A percentile compares a stretch with the other conserved stretches of the same genome.
These are phyloP conservation scores for Podargus strigoides DNA, from an alignment of 2,797 vertebrate species.

Conservation along the genomic window DNA sequence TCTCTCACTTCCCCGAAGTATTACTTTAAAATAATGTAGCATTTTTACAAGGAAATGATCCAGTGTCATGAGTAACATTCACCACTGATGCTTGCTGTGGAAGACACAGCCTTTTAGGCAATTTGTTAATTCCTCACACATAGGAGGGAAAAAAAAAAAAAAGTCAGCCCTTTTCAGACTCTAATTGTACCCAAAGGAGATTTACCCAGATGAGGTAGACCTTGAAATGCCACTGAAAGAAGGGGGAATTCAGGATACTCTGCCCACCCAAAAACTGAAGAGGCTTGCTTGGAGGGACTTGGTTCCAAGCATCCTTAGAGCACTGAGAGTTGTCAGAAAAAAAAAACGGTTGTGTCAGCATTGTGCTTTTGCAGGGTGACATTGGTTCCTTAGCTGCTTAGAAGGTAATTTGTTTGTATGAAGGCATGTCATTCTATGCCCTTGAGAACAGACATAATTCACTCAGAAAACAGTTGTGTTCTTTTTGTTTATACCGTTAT, in stretches of 20 bases:
- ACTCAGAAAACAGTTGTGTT: neutral
- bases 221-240: neutral
- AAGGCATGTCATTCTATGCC: neutral
- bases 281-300: neutral
- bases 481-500: neutral
- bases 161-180: neutral
- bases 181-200: neutral
- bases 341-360: neutral
- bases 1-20: neutral
- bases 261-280: neutral
- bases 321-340: neutral
- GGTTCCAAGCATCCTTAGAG: neutral
- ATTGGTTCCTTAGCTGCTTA: neutral
- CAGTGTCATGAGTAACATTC: neutral
- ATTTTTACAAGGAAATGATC: neutral
- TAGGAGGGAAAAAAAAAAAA: neutral
- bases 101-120: neutral
- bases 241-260: neutral
- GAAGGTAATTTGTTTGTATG: neutral
- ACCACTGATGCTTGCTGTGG: neutral
- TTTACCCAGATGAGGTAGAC: neutral
- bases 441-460: neutral
- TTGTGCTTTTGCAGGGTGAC: neutral
- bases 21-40: neutral
- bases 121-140: neutral